A percentile compares a stretch with the other conserved stretches of the same genome.
phyloP scores from a whole-genome alignment of 2,797 vertebrate species.

The Potorous gilbertii region DNA sequence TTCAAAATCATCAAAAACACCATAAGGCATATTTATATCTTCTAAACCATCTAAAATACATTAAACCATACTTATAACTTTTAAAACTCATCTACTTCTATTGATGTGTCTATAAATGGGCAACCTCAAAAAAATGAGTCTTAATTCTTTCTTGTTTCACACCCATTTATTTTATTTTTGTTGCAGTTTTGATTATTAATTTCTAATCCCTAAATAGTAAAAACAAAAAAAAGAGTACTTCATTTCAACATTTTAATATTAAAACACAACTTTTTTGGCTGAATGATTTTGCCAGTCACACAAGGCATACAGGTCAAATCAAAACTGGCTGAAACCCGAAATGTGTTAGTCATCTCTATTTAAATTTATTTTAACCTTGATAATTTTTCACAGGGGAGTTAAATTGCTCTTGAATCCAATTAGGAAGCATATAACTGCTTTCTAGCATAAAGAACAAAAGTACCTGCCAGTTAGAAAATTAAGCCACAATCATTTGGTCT shows the following conservation, averaged over 20 bases:
- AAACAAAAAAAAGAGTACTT: slow-evolving; percentile 40
- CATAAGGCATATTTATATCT: slow-evolving; percentile 41
- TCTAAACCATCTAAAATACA: slow-evolving; percentile 49
- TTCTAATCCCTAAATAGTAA: slow-evolving; percentile 68
- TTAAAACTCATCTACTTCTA: slow-evolving; percentile 66
- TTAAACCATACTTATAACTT: slow-evolving; percentile 46
- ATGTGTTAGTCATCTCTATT: slow-evolving; percentile 80
- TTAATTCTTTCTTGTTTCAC: slow-evolving; percentile 48
- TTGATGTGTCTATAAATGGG: slow-evolving; percentile 28
- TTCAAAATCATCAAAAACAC: slow-evolving; percentile 62
- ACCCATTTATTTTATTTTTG: slow-evolving; percentile 54
- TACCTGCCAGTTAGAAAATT: slow-evolving; percentile 70
- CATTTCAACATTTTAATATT: slow-evolving; percentile 69
- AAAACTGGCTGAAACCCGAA: slow-evolving; percentile 80
- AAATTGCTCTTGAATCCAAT: slow-evolving; percentile 83
- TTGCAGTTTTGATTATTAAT: slow-evolving; percentile 66
- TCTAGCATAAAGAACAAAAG: slow-evolving; percentile 82
- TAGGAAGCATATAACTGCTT: slow-evolving; percentile 78
- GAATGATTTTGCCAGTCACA: slow-evolving; percentile 78
- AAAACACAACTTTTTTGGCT: slow-evolving; percentile 82
- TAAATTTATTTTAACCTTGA: slow-evolving; percentile 83
- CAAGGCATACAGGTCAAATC: slow-evolving; percentile 75
- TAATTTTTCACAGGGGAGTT: slow-evolving; percentile 83
- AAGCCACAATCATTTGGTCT: slow-evolving; percentile 78
- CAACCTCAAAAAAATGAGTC: slow-evolving; percentile 39